Evolutionary conservation across 2,113 vertebrate genomes (phyloP).

Genomic region (Colistium nudipinnis): DNA sequence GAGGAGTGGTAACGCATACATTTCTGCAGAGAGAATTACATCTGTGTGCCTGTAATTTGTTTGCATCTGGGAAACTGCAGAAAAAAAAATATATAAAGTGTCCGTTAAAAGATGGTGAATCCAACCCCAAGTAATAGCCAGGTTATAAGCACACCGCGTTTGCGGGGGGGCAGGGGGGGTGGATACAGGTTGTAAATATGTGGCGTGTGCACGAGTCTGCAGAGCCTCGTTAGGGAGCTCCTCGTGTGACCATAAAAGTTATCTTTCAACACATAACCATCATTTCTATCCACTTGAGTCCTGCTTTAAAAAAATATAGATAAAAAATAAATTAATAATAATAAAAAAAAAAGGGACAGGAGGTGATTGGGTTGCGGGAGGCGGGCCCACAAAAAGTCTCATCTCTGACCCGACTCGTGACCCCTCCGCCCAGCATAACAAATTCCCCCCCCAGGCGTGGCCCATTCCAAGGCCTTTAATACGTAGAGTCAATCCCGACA

Average conservation of each 20-base stretch:
- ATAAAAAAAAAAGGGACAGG: not conserved
- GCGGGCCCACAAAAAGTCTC: slow-evolving; percentile 3
- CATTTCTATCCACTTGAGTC: not conserved
- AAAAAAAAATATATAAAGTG: not conserved
- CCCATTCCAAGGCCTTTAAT: slow-evolving; percentile 1
- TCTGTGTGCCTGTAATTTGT: not conserved
- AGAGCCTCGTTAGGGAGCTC: slow-evolving; percentile 38
- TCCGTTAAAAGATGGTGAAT: slow-evolving; percentile 14
- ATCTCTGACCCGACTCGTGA: slow-evolving; percentile 23
- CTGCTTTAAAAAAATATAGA: not conserved
- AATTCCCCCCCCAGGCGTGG: not conserved
- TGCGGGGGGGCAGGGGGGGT: no score
- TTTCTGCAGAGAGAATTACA: slow-evolving; percentile 10
- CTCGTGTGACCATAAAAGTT: slow-evolving; percentile 6
- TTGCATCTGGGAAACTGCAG: slow-evolving; percentile 5
- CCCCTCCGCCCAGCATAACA: slow-evolving; percentile 5
- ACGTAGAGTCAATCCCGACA: not conserved
- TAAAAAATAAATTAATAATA: no score
- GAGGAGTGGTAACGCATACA: slow-evolving; percentile 13
- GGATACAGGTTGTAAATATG: slow-evolving; percentile 16
- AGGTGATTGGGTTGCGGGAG: not conserved
- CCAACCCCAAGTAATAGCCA: no score
- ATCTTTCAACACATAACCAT: slow-evolving; percentile 21
- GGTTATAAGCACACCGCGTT: no score
- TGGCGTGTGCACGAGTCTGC: slow-evolving; percentile 16